These are phyloP conservation scores for Microtus pennsylvanicus DNA, from an alignment of 2,113 vertebrate genomes.

Conservation along the genomic window DNA sequence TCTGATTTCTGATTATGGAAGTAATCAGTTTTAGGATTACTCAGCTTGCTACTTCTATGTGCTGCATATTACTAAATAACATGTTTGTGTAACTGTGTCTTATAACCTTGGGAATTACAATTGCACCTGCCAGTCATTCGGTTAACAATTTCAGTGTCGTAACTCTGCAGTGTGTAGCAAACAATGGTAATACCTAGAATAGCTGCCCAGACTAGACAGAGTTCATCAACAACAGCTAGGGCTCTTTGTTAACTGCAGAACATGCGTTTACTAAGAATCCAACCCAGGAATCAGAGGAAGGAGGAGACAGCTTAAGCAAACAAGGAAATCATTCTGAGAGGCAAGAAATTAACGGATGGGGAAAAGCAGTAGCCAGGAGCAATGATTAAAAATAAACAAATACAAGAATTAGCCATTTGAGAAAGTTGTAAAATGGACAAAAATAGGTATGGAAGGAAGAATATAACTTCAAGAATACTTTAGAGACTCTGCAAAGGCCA, in stretches of 20 bases:
- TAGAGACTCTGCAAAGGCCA: neutral
- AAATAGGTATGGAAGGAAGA: neutral
- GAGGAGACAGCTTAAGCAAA: neutral
- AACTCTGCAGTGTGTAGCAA: neutral
- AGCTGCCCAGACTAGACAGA: neutral
- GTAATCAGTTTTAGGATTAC: neutral
- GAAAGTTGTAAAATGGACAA: neutral
- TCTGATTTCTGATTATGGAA: neutral
- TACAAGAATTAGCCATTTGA: neutral
- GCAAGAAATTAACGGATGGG: neutral
- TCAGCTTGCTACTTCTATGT: neutral
- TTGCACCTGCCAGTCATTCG: neutral
- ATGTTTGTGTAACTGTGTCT: neutral
- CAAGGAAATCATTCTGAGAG: neutral
- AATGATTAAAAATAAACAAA: neutral
- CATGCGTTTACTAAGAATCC: neutral
- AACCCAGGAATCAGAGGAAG: neutral
- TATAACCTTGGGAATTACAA: slow-evolving; percentile 36
- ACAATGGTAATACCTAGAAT: neutral
- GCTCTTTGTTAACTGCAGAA: neutral
- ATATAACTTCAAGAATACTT: neutral
- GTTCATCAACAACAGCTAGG: neutral
- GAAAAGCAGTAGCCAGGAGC: neutral
- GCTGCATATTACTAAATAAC: neutral
- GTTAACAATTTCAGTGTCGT: neutral